These are phyloP conservation scores for Calliscelio sp. DNA, from an alignment of 2,888 invertebrate species.

Conservation along the genomic window DNA sequence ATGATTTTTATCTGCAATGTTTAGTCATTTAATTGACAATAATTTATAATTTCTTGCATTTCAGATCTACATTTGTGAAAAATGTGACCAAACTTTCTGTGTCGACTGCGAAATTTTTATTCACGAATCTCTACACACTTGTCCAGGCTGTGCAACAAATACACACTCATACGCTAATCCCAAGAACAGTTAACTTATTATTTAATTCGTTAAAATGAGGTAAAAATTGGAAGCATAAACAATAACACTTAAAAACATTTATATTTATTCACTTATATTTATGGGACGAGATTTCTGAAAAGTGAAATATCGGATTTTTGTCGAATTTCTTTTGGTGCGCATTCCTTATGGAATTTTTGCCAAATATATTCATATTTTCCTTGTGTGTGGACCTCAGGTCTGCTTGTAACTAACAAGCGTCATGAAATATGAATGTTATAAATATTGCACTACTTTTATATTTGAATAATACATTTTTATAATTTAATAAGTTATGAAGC, in stretches of 20 bases:
- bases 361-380: constrained; percentile 15
- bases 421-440: too few species aligned
- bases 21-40: background rate
- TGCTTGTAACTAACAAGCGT: too few species aligned
- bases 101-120: constrained; percentile 98
- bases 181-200: too few species aligned
- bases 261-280: constrained; percentile 2
- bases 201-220: too few species aligned
- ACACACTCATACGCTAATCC: constrained; percentile 85
- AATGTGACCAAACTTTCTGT: constrained; percentile 94
- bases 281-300: background rate
- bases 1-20: too few species aligned
- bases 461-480: too few species aligned
- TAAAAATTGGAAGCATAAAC: background rate
- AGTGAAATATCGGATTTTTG: constrained; percentile 20
- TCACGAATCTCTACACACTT: constrained; percentile 97
- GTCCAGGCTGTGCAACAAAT: constrained; percentile 97
- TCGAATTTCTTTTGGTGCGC: background rate
- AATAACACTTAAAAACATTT: background rate
- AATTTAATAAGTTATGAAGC: too few species aligned
- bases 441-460: too few species aligned
- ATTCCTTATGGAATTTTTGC: background rate
- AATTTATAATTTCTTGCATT: constrained; percentile 73
- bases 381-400: background rate
- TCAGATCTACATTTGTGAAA: constrained; percentile 93